Conservation (phyloP, 2,888 invertebrate species). For the Dorcus hopei region DNA sequence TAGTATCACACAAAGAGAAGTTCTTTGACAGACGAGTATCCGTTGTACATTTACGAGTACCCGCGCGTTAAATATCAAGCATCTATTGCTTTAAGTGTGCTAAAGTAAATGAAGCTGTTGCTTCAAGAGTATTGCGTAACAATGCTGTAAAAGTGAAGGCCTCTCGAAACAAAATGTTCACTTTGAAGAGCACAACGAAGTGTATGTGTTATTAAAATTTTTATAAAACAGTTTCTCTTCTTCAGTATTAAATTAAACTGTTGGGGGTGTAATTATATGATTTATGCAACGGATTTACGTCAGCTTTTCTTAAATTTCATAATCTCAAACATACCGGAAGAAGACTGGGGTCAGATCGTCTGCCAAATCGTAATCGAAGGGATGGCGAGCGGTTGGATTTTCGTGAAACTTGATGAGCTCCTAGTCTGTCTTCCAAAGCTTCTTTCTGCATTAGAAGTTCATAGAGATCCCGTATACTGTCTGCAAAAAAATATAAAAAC, state of each 20-base stretch:
- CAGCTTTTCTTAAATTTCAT: too few species aligned
- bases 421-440: conserved; percentile 59
- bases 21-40: too few species aligned
- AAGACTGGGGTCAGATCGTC: conserved; percentile 69
- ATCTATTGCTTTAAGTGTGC: neutral
- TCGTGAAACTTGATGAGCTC: conserved; percentile 69
- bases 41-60: neutral
- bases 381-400: conserved; percentile 77
- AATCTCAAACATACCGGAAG: conserved; percentile 45
- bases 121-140: too few species aligned
- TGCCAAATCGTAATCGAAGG: conserved; percentile 71
- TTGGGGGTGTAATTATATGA: too few species aligned
- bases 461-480: conserved; percentile 56
- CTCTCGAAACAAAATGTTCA: too few species aligned
- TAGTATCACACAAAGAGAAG: too few species aligned
- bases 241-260: neutral
- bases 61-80: neutral
- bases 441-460: conserved; percentile 63
- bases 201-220: too few species aligned
- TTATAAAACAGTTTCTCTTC: neutral
- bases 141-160: too few species aligned
- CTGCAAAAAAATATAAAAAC: conserved; percentile 32
- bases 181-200: too few species aligned
- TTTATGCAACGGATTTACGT: too few species aligned
- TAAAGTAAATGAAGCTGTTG: neutral